A percentile compares a stretch with the other conserved stretches of the same genome.
Evolutionary conservation across 2,113 vertebrate genomes (phyloP).

Genomic region (Gymnogyps californianus): DNA sequence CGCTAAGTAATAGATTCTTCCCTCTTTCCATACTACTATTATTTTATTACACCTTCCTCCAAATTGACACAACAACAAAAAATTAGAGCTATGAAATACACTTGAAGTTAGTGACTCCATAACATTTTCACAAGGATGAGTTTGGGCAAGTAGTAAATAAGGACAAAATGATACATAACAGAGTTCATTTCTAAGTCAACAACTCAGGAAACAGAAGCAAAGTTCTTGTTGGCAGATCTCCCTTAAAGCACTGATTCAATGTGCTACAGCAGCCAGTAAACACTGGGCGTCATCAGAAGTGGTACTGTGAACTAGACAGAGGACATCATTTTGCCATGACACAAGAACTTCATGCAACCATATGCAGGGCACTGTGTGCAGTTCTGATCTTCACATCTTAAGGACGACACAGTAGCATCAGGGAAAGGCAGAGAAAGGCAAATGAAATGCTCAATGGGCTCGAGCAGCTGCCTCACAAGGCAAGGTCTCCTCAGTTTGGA

Average conservation of each 20-base stretch:
- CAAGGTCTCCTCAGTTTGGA: not conserved
- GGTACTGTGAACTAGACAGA: not conserved
- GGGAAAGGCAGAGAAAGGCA: not conserved
- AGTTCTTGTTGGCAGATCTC: not conserved
- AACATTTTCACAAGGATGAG: not conserved
- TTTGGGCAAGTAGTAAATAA: not conserved
- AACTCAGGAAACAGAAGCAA: not conserved
- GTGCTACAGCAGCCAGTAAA: not conserved
- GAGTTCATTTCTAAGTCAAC: not conserved
- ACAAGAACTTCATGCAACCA: not conserved
- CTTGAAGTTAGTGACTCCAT: not conserved
- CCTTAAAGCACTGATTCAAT: not conserved
- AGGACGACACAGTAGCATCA: not conserved
- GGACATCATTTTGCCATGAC: not conserved
- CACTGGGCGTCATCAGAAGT: rapidly evolving
- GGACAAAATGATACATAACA: not conserved
- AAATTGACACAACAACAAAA: not conserved
- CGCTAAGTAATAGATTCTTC: not conserved
- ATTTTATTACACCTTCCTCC: not conserved
- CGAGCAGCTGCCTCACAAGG: not conserved
- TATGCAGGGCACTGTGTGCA: not conserved
- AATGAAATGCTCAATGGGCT: not conserved
- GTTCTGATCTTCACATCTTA: not conserved
- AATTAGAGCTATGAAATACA: not conserved
- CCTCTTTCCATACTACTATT: not conserved